phyloP scores from a whole-genome alignment of 2,113 vertebrate species.

The Excalfactoria chinensis region DNA sequence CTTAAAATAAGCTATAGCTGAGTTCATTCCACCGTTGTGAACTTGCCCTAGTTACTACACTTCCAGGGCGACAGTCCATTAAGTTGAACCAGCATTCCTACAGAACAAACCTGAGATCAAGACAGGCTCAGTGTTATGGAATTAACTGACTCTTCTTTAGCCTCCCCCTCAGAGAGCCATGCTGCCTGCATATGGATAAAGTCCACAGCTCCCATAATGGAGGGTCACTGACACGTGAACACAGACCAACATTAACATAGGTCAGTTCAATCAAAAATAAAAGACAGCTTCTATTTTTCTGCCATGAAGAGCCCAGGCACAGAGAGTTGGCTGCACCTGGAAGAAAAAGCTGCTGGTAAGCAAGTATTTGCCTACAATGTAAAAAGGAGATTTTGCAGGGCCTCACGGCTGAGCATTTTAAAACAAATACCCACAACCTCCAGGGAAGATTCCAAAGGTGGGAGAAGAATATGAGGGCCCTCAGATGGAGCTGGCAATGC shows the following conservation, averaged over 20 bases:
- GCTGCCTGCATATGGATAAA: not conserved
- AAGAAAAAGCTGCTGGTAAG: not conserved
- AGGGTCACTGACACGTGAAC: not conserved
- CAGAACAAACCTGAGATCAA: not conserved
- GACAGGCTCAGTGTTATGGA: accelerated
- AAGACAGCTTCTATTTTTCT: not conserved
- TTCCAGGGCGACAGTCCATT: not conserved
- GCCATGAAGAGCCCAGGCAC: not conserved
- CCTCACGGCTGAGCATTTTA: not conserved
- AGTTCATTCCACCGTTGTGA: not conserved
- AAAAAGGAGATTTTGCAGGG: not conserved
- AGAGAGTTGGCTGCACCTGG: not conserved
- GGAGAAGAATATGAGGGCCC: not conserved
- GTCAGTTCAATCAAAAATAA: not conserved
- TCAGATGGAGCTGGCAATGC: not conserved
- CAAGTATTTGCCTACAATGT: not conserved
- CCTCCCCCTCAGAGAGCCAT: not conserved
- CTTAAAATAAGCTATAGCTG: not conserved
- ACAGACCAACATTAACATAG: not conserved
- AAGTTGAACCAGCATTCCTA: not conserved
- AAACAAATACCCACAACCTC: not conserved
- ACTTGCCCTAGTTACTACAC: not conserved
- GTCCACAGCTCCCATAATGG: not conserved
- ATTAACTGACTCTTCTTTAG: not conserved
- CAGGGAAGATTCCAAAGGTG: not conserved